Base-by-base conservation (phyloP, 2,888 invertebrate genomes). In the Eumacrocentrus americanus region DNA sequence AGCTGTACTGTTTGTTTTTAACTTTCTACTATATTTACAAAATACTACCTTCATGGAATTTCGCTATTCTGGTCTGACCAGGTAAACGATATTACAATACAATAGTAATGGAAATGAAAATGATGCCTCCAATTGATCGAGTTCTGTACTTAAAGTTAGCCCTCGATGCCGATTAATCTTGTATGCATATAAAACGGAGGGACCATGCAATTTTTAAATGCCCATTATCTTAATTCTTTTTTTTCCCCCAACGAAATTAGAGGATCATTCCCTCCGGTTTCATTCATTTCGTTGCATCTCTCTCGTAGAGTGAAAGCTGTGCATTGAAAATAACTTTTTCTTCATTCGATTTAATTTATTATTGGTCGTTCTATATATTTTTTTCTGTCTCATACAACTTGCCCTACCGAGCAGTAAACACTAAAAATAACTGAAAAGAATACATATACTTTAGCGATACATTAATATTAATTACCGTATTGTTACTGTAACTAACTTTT, bases 401-500 rank as follows among this genome's bases (percentile, higher is more conserved):
- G 77, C 75, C 29, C 78, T 72, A 71, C 66, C 64, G 66, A 72
- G 72, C 72, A 72, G 68, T 72, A 67, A 72, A 73, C 66, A 67
- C 61, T 72, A 72, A 72, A 66, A 70, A 68, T 69, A 68, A 71
- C 68, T 67, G 67, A 68, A 71, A 69, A 69, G 54, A 65, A 65
- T 64, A 67, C 62, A 66, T 63, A 65, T 67, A 66, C 55, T 67
- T 67, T 67, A 64, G 67, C 72, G 63, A 69, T 48, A 71, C 60
- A 65, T 65, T 64, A 64, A 76, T 72, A 72, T 80, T 79, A 78
- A 76, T 76, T 78, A 81, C 72, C 74, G 69, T 77, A 79, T 75
- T 76, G 72, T 78, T 77, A 77, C 72, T 74, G 77, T 78, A 79
- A 77, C 74, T 78, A 78, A 74, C 70, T 75, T 72, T 80, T 78